Conservation (phyloP, 1,140 invertebrate species). For the Caerostris extrusa region DNA sequence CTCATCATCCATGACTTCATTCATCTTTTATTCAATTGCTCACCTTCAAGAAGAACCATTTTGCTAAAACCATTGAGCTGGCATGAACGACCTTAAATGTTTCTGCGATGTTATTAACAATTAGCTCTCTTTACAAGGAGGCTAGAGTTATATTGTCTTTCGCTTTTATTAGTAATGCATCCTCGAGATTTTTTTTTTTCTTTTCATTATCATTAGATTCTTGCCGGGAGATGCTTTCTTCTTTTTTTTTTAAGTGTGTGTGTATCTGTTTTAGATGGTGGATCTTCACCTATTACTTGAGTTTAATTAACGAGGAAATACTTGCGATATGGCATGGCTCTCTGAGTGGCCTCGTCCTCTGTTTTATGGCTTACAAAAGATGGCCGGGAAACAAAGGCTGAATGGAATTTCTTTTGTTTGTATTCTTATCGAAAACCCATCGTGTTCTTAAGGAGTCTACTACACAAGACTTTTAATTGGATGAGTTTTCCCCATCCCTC, state of each 20-base stretch:
- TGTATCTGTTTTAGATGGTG: conserved; percentile 24
- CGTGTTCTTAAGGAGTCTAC: conserved; percentile 2
- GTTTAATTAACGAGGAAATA: conserved; percentile 61
- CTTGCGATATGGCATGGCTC: background rate
- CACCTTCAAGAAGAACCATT: background rate
- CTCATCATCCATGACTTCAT: background rate
- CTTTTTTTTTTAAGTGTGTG: background rate
- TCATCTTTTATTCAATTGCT: conserved; percentile 23
- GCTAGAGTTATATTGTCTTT: background rate
- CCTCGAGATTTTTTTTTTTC: background rate
- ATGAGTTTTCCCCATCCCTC: background rate
- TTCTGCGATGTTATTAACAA: conserved; percentile 32
- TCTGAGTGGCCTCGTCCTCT: background rate
- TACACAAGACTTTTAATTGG: conserved; percentile 38
- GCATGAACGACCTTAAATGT: conserved; percentile 30
- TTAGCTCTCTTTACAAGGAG: background rate
- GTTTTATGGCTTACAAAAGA: conserved; percentile 34
- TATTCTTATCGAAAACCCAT: background rate
- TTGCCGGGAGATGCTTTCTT: background rate
- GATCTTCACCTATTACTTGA: conserved; percentile 14
- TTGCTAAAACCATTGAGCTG: background rate
- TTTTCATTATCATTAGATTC: background rate
- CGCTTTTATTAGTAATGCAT: conserved; percentile 33
- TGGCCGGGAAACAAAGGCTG: conserved; percentile 12
- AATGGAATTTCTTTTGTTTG: conserved; percentile 48